phyloP scores from a whole-genome alignment of 1,140 invertebrate genomes.

The Tetramorium alpestre region DNA sequence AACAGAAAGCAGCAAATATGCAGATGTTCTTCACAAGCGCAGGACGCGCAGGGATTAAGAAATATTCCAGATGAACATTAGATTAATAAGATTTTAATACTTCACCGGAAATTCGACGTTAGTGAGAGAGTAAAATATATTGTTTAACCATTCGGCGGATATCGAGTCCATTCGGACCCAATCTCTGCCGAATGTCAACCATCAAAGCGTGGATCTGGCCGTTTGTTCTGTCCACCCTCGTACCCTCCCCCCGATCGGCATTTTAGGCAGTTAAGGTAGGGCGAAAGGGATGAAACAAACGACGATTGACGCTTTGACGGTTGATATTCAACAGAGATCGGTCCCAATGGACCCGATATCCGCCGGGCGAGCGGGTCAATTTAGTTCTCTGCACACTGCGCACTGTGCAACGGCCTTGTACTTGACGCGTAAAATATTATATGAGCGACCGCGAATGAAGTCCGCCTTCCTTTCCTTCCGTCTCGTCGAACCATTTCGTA shows the following conservation, averaged over 20 bases:
- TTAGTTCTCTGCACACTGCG: background rate
- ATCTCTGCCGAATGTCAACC: background rate
- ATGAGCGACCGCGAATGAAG: background rate
- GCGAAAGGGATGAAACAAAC: constrained; percentile 11
- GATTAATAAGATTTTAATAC: background rate
- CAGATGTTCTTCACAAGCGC: background rate
- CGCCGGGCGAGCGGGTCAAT: background rate
- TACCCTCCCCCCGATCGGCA: background rate
- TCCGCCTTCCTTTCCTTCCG: too few species aligned
- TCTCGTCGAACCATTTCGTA: background rate
- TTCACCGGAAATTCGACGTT: background rate
- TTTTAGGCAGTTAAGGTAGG: background rate
- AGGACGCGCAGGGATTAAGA: background rate
- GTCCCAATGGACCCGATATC: constrained; percentile 25
- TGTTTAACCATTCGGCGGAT: background rate
- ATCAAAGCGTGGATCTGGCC: background rate
- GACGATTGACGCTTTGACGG: constrained; percentile 28
- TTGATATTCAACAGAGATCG: constrained; percentile 15
- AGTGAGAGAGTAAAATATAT: background rate
- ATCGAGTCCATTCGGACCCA: background rate
- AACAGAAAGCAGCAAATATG: background rate
- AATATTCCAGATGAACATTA: background rate
- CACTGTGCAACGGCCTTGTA: background rate
- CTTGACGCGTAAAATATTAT: constrained; percentile 4
- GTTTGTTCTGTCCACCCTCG: background rate